Evolutionary conservation across 2,113 vertebrate species (phyloP).

Genomic region (Perognathus longimembris): DNA sequence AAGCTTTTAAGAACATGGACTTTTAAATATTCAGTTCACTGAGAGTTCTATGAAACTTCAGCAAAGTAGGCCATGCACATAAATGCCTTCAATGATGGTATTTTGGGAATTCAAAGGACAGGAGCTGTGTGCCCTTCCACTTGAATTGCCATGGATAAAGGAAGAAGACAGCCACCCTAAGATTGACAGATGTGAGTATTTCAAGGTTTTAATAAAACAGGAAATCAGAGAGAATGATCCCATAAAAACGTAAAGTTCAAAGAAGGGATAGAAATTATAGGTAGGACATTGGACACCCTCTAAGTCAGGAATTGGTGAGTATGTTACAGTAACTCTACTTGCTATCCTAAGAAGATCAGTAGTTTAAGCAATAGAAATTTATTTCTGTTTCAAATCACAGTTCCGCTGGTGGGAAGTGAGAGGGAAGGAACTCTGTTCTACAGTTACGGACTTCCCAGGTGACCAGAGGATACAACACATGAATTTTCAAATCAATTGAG

Average conservation of each 20-base stretch:
- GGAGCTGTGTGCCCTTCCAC: not conserved
- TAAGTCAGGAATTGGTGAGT: not conserved
- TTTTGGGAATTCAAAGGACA: not conserved
- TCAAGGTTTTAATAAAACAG: constrained; percentile 1
- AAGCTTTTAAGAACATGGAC: not conserved
- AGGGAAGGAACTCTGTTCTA: not conserved
- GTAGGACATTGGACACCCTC: not conserved
- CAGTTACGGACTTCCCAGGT: not conserved
- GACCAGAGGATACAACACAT: not conserved
- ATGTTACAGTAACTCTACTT: not conserved
- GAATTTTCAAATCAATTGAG: not conserved
- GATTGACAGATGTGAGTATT: not conserved
- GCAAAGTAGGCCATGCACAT: not conserved
- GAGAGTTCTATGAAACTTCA: not conserved
- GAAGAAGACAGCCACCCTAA: not conserved
- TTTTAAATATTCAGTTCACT: not conserved
- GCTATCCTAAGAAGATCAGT: not conserved
- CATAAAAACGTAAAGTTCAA: not conserved
- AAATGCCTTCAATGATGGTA: not conserved
- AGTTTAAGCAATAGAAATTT: not conserved
- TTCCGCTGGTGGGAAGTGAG: not conserved
- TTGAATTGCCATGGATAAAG: not conserved
- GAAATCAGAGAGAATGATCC: not conserved
- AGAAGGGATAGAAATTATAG: not conserved
- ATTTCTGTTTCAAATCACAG: not conserved